These are phyloP conservation scores for Shargacucullia verbasci DNA, from an alignment of 2,888 invertebrate genomes.

Conservation along the genomic window DNA sequence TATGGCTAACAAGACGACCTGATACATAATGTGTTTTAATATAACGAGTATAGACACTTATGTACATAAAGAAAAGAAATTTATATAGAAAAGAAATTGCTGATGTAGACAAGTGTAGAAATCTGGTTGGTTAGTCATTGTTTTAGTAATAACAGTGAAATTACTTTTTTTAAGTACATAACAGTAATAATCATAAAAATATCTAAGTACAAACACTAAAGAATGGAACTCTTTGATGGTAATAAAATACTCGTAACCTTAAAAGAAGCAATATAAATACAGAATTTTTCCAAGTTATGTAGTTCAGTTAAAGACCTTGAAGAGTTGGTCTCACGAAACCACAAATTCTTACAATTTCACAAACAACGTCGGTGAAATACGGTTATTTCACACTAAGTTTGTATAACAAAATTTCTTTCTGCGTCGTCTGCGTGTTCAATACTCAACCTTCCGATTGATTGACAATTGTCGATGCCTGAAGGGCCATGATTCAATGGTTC, in stretches of 20 bases:
- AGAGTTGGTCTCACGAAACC: conserved; percentile 28
- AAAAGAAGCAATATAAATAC: conserved; percentile 20
- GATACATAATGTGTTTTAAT: conserved; percentile 39
- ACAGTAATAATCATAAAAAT: background rate
- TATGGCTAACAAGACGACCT: conserved; percentile 63
- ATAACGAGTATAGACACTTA: conserved; percentile 20
- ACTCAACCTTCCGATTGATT: conserved; percentile 56
- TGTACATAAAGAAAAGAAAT: conserved; percentile 1
- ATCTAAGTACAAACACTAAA: background rate
- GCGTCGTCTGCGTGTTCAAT: conserved; percentile 23
- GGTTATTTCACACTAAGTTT: conserved; percentile 21
- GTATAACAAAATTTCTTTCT: conserved; percentile 36
- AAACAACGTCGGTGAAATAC: conserved; percentile 26
- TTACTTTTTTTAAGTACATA: conserved; percentile 1
- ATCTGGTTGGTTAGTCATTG: conserved; percentile 14
- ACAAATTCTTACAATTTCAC: conserved; percentile 29
- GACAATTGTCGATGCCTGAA: conserved; percentile 47
- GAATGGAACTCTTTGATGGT: conserved; percentile 1
- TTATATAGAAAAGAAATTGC: conserved; percentile 19
- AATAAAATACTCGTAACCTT: conserved; percentile 23
- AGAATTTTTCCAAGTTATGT: conserved; percentile 13
- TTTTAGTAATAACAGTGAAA: conserved; percentile 5
- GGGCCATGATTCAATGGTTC: conserved; percentile 53
- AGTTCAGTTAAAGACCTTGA: conserved; percentile 41
- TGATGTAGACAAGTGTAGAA: background rate